Percentiles rank a stretch among this genome's conserved stretches.
phyloP scores from a whole-genome alignment of 2,113 vertebrate species.

The Aphyosemion australe region DNA sequence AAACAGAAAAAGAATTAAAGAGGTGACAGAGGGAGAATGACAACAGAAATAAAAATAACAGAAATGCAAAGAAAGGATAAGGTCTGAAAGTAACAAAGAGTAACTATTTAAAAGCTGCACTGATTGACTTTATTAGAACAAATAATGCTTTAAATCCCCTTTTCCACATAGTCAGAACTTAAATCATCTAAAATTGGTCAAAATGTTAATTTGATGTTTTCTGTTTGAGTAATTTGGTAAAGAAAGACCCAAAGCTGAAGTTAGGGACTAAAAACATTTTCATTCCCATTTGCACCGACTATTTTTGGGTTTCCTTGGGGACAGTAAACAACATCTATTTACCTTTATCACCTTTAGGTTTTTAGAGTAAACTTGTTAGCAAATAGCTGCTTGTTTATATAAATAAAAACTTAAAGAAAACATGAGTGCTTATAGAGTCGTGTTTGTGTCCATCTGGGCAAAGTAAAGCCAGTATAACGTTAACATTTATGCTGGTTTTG shows the following conservation, averaged over 20 bases:
- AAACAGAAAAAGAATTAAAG: not conserved
- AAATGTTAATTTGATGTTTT: not conserved
- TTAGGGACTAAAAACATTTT: too few relatives aligned
- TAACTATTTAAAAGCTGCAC: not conserved
- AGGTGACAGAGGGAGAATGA: not conserved
- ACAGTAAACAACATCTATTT: not conserved
- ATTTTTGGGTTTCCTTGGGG: too few relatives aligned
- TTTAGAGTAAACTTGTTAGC: accelerated
- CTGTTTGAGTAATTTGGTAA: too few relatives aligned
- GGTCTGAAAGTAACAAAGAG: not conserved
- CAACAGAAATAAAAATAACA: not conserved
- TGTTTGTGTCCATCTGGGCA: not conserved
- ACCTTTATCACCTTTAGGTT: not conserved
- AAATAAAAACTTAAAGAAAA: not conserved
- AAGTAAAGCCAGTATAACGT: not conserved
- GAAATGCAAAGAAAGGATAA: not conserved
- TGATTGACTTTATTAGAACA: not conserved
- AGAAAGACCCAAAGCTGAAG: too few relatives aligned
- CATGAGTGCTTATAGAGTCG: not conserved
- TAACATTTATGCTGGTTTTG: not conserved
- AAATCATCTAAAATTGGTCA: not conserved
- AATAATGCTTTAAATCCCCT: not conserved
- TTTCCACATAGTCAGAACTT: too few relatives aligned
- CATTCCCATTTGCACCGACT: too few relatives aligned
- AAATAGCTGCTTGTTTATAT: not conserved